A percentile compares a stretch with the other conserved stretches of the same genome.
Evolutionary conservation across 1,140 invertebrate genomes (phyloP).

Genomic region (Bombyx mandarina): DNA sequence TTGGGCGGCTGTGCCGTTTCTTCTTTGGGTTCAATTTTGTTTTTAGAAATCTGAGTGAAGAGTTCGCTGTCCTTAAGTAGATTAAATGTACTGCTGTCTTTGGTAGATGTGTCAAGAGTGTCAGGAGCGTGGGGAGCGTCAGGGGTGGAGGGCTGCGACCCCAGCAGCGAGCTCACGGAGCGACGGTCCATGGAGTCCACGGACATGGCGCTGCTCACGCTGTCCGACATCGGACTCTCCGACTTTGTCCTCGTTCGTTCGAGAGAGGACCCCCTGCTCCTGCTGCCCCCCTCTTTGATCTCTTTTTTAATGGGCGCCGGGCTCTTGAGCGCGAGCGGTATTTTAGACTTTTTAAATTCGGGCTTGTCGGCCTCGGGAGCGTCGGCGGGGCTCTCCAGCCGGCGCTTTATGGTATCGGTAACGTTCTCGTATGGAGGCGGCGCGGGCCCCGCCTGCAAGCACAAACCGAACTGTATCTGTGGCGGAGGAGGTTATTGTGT

Average conservation of each 20-base stretch:
- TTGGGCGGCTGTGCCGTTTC: slow-evolving; percentile 6
- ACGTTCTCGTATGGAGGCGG: slow-evolving; percentile 56
- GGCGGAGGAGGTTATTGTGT: slow-evolving; percentile 3
- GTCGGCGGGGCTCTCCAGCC: slow-evolving; percentile 50
- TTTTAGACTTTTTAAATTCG: slow-evolving; percentile 54
- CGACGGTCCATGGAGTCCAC: slow-evolving; percentile 32
- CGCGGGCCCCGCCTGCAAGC: slow-evolving; percentile 33
- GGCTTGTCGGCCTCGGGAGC: slow-evolving; percentile 47
- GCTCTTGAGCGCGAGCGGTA: slow-evolving; percentile 57
- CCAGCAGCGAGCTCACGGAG: no score
- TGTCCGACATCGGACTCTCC: slow-evolving; percentile 25
- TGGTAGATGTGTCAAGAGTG: slow-evolving; percentile 31
- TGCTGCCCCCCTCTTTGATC: slow-evolving; percentile 41
- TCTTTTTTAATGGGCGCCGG: slow-evolving; percentile 54
- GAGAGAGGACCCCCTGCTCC: slow-evolving; percentile 40
- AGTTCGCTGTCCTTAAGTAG: slow-evolving; percentile 78
- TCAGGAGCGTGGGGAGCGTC: slow-evolving; percentile 22
- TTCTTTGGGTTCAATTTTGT: slow-evolving; percentile 45
- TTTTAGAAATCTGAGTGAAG: slow-evolving; percentile 78
- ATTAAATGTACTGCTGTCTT: slow-evolving; percentile 69
- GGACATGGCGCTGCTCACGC: slow-evolving; percentile 30
- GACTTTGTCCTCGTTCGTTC: slow-evolving; percentile 30
- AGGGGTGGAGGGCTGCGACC: slow-evolving; percentile 8
- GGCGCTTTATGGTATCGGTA: slow-evolving; percentile 65
- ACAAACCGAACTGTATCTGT: slow-evolving; percentile 23